Base-by-base conservation (phyloP, 1,140 invertebrate genomes). In the Macrosteles quadrilineatus region DNA sequence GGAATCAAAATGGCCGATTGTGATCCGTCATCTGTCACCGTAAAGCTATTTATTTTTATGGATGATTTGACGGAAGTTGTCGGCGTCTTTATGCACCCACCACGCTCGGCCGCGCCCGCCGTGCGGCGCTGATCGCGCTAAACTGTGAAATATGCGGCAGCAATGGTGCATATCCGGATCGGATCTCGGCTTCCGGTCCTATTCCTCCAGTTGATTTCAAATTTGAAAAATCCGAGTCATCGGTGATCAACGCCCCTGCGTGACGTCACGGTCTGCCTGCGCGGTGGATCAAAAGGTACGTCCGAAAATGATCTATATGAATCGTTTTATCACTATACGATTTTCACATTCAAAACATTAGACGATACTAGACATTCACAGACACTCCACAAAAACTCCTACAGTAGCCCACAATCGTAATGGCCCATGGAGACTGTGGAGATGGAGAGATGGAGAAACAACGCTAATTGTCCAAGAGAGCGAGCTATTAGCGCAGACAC, bases 111-210 rank as follows among this genome's bases (percentile, higher is more conserved):
- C 55, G 55, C 14, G 47, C 6, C 55, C 55, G 21, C 21, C 55
- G 55, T 59, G 55, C 55, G 55, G 55, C 21, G 21, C 55, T 6
- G 55, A 59, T 59, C 55, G 55, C 55, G 27, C 55, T 59, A 59
- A 59, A 59, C 55, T 59, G 55, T 59, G 55, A 59, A 59, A 59
- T 59, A 59, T 59, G 55, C 55, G 55, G 55, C 55, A 59, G 55
- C 55, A 59, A 59, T 59, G 55, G 55, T 59, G 55, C 55, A 59
- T 59, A 59, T 59, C 55, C 55, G 55, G 55, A 59, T 59, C 55
- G 55, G 55, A 59, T 59, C 55, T 25, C 21, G 55, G 55, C 55
- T 59, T 59, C 55, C 55, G 55, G 55, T 19, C 55, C 55, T 6
- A 25, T 21, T 59, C 55, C 23, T 59, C n/a, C 55, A 21, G 14